Evolutionary conservation across 2,888 invertebrate genomes (phyloP).

Genomic region (Melinopterus prodromus): DNA sequence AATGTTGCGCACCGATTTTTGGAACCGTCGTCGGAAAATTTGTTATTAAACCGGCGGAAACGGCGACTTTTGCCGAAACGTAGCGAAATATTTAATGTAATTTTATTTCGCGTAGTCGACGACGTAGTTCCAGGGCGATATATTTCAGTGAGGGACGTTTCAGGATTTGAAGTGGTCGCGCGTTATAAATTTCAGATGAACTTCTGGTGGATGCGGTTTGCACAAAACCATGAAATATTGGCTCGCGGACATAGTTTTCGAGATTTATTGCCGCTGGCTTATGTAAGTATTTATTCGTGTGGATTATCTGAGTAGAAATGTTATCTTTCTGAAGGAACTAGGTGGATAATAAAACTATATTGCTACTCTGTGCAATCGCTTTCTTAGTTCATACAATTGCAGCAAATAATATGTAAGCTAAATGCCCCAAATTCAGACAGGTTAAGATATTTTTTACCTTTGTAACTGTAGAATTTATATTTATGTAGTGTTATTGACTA

Average conservation of each 20-base stretch:
- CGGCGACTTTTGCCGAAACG: background rate
- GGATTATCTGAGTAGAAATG: background rate
- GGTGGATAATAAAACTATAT: no score
- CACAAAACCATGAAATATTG: background rate
- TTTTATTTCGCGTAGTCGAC: background rate
- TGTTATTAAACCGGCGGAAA: background rate
- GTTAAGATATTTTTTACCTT: no score
- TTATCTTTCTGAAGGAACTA: background rate
- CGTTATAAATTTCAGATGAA: constrained; percentile 4
- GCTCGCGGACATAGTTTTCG: background rate
- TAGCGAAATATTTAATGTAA: background rate
- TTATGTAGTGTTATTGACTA: no score
- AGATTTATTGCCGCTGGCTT: background rate
- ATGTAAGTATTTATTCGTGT: background rate
- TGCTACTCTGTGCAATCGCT: no score
- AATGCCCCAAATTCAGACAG: no score
- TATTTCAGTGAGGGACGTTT: background rate
- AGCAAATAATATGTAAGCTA: no score
- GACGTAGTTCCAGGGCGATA: background rate
- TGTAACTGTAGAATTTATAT: no score
- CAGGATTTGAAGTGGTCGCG: constrained; percentile 4
- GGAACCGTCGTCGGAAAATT: background rate
- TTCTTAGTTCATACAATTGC: no score
- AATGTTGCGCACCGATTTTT: background rate
- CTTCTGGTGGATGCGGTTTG: constrained; percentile 4